These are phyloP conservation scores for Onchidella celtica DNA, from an alignment of 2,888 invertebrate genomes.

Conservation along the genomic window DNA sequence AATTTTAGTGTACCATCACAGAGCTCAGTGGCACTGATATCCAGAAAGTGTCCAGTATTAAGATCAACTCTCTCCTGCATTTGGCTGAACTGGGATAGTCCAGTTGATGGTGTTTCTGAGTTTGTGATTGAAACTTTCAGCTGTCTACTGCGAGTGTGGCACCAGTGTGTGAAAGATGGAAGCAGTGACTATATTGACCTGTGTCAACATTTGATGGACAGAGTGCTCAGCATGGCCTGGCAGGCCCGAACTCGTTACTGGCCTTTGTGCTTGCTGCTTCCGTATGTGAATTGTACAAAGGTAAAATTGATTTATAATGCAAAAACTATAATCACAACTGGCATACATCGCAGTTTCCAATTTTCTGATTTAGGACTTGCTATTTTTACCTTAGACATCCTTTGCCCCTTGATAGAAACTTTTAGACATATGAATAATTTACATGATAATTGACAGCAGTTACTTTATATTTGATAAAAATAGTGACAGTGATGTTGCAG, in stretches of 20 bases:
- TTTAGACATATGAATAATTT: too few species aligned
- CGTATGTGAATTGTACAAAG: conserved; percentile 60
- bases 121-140: conserved; percentile 64
- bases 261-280: conserved; percentile 65
- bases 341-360: too few species aligned
- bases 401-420: too few species aligned
- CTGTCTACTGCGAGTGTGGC: conserved; percentile 62
- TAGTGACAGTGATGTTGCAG: too few species aligned
- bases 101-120: conserved; percentile 75
- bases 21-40: conserved; percentile 22
- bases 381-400: too few species aligned
- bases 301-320: conserved; percentile 60
- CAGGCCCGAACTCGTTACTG: conserved; percentile 72
- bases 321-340: too few species aligned
- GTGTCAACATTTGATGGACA: conserved; percentile 51
- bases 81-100: conserved; percentile 74
- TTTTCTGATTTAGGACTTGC: too few species aligned
- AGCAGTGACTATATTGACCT: conserved; percentile 48
- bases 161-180: conserved; percentile 34
- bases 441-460: too few species aligned
- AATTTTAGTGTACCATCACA: neutral
- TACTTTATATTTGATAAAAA: too few species aligned
- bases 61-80: conserved; percentile 63
- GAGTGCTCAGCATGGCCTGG: conserved; percentile 66
- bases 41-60: conserved; percentile 26